These are phyloP conservation scores for Trimorus sp. DNA, from an alignment of 2,888 invertebrate species.

Conservation along the genomic window DNA sequence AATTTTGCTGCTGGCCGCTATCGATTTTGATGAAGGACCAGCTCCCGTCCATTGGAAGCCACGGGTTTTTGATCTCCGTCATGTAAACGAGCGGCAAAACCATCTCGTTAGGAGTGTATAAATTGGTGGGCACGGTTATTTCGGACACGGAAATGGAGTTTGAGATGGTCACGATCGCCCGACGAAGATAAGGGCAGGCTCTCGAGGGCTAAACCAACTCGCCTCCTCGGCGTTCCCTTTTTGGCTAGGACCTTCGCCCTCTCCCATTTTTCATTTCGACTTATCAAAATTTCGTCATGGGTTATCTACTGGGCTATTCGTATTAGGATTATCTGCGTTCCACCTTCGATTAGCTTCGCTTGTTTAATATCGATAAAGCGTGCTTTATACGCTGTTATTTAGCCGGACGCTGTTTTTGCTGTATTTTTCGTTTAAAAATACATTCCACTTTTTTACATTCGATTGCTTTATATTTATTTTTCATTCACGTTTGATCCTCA, in stretches of 20 bases:
- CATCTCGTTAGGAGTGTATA: constrained; percentile 78
- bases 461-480: constrained; percentile 58
- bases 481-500: constrained; percentile 62
- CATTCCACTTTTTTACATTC: constrained; percentile 29
- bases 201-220: constrained; percentile 71
- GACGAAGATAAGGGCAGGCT: constrained; percentile 78
- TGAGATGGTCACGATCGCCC: constrained; percentile 78
- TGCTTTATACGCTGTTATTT: neutral
- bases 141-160: constrained; percentile 81
- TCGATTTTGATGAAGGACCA: constrained; percentile 62
- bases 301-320: constrained; percentile 60
- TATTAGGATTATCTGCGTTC: constrained; percentile 31
- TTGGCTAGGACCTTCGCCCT: constrained; percentile 26
- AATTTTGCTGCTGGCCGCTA: constrained; percentile 45
- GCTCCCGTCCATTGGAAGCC: constrained; percentile 36
- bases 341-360: constrained; percentile 7
- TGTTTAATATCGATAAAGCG: neutral
- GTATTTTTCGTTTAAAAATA: constrained; percentile 5
- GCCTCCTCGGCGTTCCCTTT: constrained; percentile 59
- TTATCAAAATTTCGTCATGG: constrained; percentile 49
- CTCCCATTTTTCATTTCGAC: constrained; percentile 43
- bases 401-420: neutral
- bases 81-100: constrained; percentile 77
- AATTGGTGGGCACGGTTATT: constrained; percentile 75
- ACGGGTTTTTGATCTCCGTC: constrained; percentile 70